Percentiles rank a stretch among this genome's conserved stretches.
Conservation (phyloP, 2,797 vertebrate genomes). For the Etheostoma nigrum region DNA sequence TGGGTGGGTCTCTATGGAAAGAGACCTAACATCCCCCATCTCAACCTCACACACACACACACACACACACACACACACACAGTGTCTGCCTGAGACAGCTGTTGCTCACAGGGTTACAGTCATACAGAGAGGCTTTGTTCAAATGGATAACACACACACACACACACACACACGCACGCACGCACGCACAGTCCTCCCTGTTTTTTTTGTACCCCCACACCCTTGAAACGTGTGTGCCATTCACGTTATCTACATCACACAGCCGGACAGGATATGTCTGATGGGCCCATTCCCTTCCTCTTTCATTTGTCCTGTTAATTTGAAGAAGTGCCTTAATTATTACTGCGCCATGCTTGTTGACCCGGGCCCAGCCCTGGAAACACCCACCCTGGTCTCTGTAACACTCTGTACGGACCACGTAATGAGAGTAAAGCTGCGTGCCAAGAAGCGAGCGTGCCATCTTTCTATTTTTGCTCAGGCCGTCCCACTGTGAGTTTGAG, state of each 20-base stretch:
- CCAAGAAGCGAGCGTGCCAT: conserved; percentile 70
- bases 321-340: conserved; percentile 78
- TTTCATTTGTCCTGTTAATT: conserved; percentile 68
- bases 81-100: conserved; percentile 78
- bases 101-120: conserved; percentile 78
- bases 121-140: conserved; percentile 83
- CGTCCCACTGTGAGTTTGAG: conserved; percentile 55
- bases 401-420: conserved; percentile 63
- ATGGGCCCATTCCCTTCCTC: conserved; percentile 32
- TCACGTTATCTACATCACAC: conserved; percentile 65
- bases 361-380: conserved; percentile 63
- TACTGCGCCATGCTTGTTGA: conserved; percentile 58
- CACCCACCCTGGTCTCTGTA: conserved; percentile 44
- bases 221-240: conserved; percentile 52
- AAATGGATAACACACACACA: conserved; percentile 42
- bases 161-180: conserved; percentile 49
- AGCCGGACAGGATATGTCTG: conserved; percentile 57
- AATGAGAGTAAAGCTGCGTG: conserved; percentile 64
- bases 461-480: conserved; percentile 68
- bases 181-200: conserved; percentile 46
- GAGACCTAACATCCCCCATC: conserved; percentile 22
- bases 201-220: conserved; percentile 49
- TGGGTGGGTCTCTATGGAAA: conserved; percentile 60
- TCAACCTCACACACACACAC: conserved; percentile 21
- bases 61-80: conserved; percentile 33